Conservation (phyloP, 2,797 vertebrate genomes). For the Parauchenoglanis ngamensis region DNA sequence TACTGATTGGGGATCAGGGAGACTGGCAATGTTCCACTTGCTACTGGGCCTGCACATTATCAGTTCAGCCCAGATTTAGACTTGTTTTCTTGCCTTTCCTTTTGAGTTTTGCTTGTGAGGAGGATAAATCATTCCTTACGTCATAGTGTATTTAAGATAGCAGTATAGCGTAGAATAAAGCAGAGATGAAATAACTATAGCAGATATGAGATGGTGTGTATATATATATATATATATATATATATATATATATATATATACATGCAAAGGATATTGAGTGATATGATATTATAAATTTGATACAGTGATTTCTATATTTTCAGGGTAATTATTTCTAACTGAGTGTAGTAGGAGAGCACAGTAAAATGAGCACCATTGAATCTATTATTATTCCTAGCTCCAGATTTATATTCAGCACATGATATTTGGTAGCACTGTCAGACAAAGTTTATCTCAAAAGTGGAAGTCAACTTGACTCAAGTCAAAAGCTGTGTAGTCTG, state of each 20-base stretch:
- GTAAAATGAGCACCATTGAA: not conserved
- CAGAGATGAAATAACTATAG: slow-evolving; percentile 7
- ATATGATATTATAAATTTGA: not conserved
- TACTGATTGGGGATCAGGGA: slow-evolving; percentile 55
- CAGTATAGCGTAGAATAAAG: slow-evolving; percentile 20
- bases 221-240: too few relatives aligned
- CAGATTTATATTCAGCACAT: slow-evolving; percentile 14
- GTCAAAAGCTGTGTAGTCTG: slow-evolving; percentile 1
- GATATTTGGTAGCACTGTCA: not conserved
- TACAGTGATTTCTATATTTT: not conserved
- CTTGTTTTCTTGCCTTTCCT: slow-evolving; percentile 44
- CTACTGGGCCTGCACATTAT: slow-evolving; percentile 57
- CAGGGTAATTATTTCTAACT: too few relatives aligned
- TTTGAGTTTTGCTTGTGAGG: not conserved
- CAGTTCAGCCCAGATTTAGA: slow-evolving; percentile 57
- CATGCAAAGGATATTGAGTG: too few relatives aligned
- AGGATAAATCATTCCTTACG: slow-evolving; percentile 37
- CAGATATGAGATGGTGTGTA: not conserved
- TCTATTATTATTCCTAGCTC: not conserved
- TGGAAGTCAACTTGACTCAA: slow-evolving; percentile 4
- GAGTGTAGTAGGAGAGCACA: not conserved
- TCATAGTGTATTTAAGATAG: slow-evolving; percentile 25
- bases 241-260: too few relatives aligned
- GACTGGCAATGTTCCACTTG: slow-evolving; percentile 53
- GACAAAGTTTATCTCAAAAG: not conserved